Base-by-base conservation (phyloP, 2,113 vertebrate species). In the Oryzias woworae region DNA sequence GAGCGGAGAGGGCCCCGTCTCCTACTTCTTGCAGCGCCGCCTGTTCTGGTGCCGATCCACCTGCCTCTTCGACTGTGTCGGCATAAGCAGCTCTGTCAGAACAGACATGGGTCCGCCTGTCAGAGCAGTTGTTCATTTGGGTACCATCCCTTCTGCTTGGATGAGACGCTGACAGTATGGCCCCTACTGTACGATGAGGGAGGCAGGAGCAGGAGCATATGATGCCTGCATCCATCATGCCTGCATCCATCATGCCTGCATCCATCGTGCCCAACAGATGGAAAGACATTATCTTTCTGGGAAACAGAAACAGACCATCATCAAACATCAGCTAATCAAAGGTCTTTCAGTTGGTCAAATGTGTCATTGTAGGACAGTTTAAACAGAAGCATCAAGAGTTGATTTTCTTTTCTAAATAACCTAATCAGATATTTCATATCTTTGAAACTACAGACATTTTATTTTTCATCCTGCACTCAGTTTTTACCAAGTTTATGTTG, bases 101-200 rank as follows among this genome's bases (percentile, higher is more conserved):
- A 85, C 90, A 91, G 88, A 90, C 66, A 83, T 85, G 59, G 61
- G 75, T 56, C 82, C 82, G 87, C 85, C 87, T 91, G 90, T 85
- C 67, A 16, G 76, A 82, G 80, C 88, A 87, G 85, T 92, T 89
- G 89, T 78, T 80, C 58, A 22, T 73, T 88, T 89, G 83, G 76
- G 77, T 75, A 36, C 49, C 67, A 71, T 77, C 68, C 80, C 73
- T 81, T 68, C 68, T 82, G 63, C 60, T 83, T 82, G 82, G 81
- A 80, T 41, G 61, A 79, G 50, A 70, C 24, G 20, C 13, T 14
- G 62, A 58, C 71, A 86, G 61, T 48, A 76, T 64, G 75, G 60
- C 71, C 66, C 55, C 43, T 60, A 28, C 52, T 28, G 42, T 46
- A 63, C 54, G 69, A 53, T n/a, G 53, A 75, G 52, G 46, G 61